Evolutionary conservation across 2,113 vertebrate species (phyloP), one percentile per base, ranked within the genome.

Genomic region (Chaetops frenatus): DNA sequence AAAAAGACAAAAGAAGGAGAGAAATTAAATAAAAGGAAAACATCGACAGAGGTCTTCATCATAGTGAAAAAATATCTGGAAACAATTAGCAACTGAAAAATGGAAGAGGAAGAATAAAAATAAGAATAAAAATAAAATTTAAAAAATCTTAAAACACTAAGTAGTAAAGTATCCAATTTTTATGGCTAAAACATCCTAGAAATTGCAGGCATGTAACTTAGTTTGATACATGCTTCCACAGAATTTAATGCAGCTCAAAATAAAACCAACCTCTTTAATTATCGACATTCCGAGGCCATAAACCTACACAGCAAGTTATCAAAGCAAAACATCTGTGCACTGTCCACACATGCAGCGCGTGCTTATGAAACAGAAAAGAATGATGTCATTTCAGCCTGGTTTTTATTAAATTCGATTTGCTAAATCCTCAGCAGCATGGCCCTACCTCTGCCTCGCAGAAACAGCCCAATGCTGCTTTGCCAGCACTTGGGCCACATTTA

Each of bases 311-410:
- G 86, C 65, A 77, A 97, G 86, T 89, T 90, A 92, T 72, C 94
- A 93, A 72, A 95, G 88, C 16, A 35, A 78, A 94, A 84, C 78
- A 94, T 94, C 90, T 95, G 86, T 2, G 4, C 61, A 70, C 77
- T 94, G 92, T 94, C 90, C 90, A 86, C 88, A 89, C 73, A 92
- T 51, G 91, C 72, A 95, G 73, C 3, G 2, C 11, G 1, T 79
- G 71, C 82, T 94, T 92, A 65, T 84, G 80, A 93, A 95, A 76
- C 58, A 40, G 81, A 64, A 69, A 88, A 90, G 70, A 76, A 88
- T 94, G 85, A 96, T 86, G 87, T 97, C 78, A 97, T 88, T 91
- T 50, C 78, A 92, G 84, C 62, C 94, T 94, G 93, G 22, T 86
- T 95, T 94, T 81, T 88, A 95, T 96, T 96, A 91, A 74, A 73